Evolutionary conservation across 2,888 invertebrate genomes (phyloP), one percentile per base, ranked within the genome.

Genomic region (Nowickia ferox): DNA sequence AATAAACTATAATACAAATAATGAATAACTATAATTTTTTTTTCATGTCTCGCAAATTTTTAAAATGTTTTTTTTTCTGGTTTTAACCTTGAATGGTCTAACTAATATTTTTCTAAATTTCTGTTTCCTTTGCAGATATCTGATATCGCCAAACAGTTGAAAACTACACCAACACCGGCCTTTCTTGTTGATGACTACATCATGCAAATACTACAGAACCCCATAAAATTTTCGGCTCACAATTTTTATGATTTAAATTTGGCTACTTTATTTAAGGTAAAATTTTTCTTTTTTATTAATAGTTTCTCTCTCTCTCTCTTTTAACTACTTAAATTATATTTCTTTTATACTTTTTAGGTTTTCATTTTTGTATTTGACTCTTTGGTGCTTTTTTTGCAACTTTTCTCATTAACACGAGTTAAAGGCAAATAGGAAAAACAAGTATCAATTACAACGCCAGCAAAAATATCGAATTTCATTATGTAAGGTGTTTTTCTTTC

Each of bases 161-260:
- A 74, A 82, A 61, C 57, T 2, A 69, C 78, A n/a, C 8, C 22
- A 4, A n/a, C 75, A 8, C 82, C 78, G 17, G 63, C 69, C 11
- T 38, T 76, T 10, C 66, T 57, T 38, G 42, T 83, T 6, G 89
- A 89, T 17, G 89, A 89, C 42, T 89, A 89, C 46, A 74, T 86
- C 10, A 63, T 90, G 61, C 91, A 91, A 61, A 87, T 90, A 22
- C 86, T 87, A 80, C 90, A 90, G 61, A 89, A 88, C 86, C 82
- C 88, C 11, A 72, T 90, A 2, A 74, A 87, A 59, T 88, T 90
- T 66, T 84, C 83, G 11, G 88, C 90, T 19, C 88, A 88, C 8
- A 87, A 87, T 59, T 88, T 91, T 6, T 90, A 91, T 66, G 78
- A 89, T 15, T 81, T 91, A 10, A 90, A 89, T 65, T 72, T 89